Conservation (phyloP, 2,797 vertebrate species). For the Morelia viridis region DNA sequence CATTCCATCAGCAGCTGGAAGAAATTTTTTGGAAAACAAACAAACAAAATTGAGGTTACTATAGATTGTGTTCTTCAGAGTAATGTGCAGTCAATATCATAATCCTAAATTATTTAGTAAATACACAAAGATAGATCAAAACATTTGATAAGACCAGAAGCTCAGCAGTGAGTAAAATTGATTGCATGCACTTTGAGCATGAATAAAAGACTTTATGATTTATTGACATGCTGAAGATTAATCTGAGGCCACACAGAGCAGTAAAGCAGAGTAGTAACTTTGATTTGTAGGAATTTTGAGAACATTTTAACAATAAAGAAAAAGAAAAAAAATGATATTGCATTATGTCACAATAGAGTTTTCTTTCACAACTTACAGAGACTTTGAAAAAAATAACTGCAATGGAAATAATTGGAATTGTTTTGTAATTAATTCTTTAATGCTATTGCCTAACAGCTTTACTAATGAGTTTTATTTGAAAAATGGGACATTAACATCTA, state of each 20-base stretch:
- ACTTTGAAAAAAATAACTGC: constrained; percentile 7
- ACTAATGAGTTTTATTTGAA: constrained; percentile 10
- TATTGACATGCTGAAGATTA: constrained; percentile 66
- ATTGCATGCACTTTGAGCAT: constrained; percentile 59
- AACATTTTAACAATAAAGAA: constrained; percentile 30
- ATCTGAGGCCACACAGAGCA: constrained; percentile 55
- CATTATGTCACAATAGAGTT: constrained; percentile 25
- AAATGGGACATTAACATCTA: not conserved
- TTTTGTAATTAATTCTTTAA: constrained; percentile 20
- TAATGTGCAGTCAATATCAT: constrained; percentile 57
- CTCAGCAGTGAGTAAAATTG: constrained; percentile 66
- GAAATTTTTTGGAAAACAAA: constrained; percentile 48
- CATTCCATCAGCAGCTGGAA: constrained; percentile 13
- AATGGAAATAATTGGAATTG: not conserved
- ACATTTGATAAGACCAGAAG: constrained; percentile 62
- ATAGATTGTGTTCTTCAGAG: constrained; percentile 51
- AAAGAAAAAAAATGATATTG: constrained; percentile 39
- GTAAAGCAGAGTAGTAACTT: constrained; percentile 48
- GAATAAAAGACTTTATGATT: constrained; percentile 69
- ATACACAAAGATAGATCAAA: constrained; percentile 55
- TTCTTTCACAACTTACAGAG: constrained; percentile 10
- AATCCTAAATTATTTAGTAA: constrained; percentile 67
- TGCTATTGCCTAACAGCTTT: not conserved
- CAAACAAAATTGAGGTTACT: constrained; percentile 55
- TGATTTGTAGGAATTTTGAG: constrained; percentile 55